A percentile compares a stretch with the other conserved stretches of the same genome.
Conservation (phyloP, 2,888 invertebrate genomes). For the Dermolepida albohirtum region DNA sequence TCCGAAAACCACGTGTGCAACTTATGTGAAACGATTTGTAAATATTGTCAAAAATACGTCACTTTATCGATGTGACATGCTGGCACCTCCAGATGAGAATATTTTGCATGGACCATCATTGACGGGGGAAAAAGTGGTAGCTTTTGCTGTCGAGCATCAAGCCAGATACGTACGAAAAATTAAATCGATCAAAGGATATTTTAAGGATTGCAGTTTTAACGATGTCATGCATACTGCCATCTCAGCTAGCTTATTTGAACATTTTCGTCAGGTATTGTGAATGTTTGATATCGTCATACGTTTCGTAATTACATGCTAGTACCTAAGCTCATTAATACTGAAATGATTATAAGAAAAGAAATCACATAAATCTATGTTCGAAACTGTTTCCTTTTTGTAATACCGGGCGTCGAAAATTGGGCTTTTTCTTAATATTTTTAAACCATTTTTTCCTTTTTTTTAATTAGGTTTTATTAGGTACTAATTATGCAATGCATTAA, state of each 20-base stretch:
- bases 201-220: conserved; percentile 33
- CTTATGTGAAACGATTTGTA: background rate
- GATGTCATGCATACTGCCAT: conserved; percentile 36
- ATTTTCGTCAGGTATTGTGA: conserved; percentile 34
- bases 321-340: no score
- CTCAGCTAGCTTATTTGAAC: conserved; percentile 40
- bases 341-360: no score
- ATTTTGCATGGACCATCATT: conserved; percentile 33
- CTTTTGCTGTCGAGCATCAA: conserved; percentile 30
- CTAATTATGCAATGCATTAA: no score
- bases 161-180: conserved; percentile 34
- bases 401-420: no score
- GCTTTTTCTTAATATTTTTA: no score
- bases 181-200: conserved; percentile 36
- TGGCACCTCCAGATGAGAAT: conserved; percentile 31
- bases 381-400: no score
- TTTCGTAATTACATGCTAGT: no score
- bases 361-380: no score
- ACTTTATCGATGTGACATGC: conserved; percentile 30
- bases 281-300: no score
- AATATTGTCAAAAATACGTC: conserved; percentile 10
- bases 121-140: conserved; percentile 35
- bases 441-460: no score
- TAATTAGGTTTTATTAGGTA: no score
- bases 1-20: background rate